A percentile compares a stretch with the other conserved stretches of the same genome.
Evolutionary conservation across 2,113 vertebrate species (phyloP).

Genomic region (Picathartes gymnocephalus): DNA sequence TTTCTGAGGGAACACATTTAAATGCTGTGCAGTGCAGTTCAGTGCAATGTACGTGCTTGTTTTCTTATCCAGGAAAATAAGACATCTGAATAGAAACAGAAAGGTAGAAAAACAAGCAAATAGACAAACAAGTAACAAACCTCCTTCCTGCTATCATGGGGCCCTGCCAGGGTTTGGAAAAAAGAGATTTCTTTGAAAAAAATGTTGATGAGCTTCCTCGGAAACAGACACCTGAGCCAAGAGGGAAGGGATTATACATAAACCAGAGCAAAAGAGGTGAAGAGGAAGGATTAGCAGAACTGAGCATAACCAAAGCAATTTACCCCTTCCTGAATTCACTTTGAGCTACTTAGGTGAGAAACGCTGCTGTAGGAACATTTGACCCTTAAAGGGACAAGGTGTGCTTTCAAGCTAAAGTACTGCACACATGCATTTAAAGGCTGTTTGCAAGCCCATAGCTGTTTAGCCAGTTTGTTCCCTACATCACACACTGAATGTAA

Average conservation of each 20-base stretch:
- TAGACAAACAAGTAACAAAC: neutral
- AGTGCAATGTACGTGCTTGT: fast-evolving
- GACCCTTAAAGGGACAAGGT: neutral
- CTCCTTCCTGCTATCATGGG: neutral
- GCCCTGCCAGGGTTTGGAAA: neutral
- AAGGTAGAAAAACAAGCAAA: neutral
- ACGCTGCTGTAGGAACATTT: neutral
- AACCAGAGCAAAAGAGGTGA: neutral
- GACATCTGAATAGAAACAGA: neutral
- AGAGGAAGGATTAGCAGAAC: neutral
- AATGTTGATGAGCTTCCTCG: neutral
- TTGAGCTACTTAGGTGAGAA: neutral
- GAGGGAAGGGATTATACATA: neutral
- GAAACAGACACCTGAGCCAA: neutral
- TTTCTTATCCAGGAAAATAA: neutral
- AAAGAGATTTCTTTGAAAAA: neutral
- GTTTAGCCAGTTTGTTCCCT: neutral
- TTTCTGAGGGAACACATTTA: neutral
- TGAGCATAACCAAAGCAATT: neutral
- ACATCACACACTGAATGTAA: neutral
- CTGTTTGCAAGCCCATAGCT: neutral
- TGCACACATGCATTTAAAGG: neutral
- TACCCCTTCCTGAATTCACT: neutral
- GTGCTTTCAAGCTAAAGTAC: neutral
- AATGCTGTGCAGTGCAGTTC: neutral